Evolutionary conservation across 2,113 vertebrate genomes (phyloP), one percentile per base, ranked within the genome.

Genomic region (Procavia capensis): DNA sequence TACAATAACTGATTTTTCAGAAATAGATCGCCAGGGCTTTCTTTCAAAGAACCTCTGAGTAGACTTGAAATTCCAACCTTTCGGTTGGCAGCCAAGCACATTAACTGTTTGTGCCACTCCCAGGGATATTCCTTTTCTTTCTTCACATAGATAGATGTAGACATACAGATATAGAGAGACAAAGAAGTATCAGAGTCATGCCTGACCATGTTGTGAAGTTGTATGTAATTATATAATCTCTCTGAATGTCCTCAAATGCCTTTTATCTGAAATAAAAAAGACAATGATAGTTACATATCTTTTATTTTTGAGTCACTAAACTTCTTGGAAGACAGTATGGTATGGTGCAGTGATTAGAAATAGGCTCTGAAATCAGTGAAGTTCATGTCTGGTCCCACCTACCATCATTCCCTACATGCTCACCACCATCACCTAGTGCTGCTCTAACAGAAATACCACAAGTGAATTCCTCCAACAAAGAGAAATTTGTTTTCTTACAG

Each of bases 241-340:
- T 90, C 72, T 94, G 7, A 36, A 76, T 45, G 31, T 39, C 54
- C 7, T 2, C 64, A 85, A 85, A 22, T 92, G 24, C 95, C 20
- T 31, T 43, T 91, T n/a, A 45, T 45, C 10, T 50, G 36, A 76
- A 24, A 59, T 5, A 59, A 59, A 63, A 63, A 59, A 39, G 96
- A 94, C 16, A 29, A 31, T 80, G 8, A 41, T 57, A 31, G 3
- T 47, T 91, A 74, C 34, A 24, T 85, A 57, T 31, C 80, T 91
- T 76, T 80, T 66, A 70, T 36, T 63, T 90, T 85, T 87, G 39
- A 91, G 34, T 82, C 82, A 84, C 47, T 91, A 90, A 82, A 85
- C 57, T 78, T 54, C 63, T 68, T 68, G 27, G n/a, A 59, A 90
- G 41, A 19, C 14, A 43, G 50, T 57, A 14, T 64, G 11, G 5